A percentile compares a stretch with the other conserved stretches of the same genome.
Evolutionary conservation across 2,797 vertebrate genomes (phyloP).

Genomic region (Mormyrus proboscirostris): DNA sequence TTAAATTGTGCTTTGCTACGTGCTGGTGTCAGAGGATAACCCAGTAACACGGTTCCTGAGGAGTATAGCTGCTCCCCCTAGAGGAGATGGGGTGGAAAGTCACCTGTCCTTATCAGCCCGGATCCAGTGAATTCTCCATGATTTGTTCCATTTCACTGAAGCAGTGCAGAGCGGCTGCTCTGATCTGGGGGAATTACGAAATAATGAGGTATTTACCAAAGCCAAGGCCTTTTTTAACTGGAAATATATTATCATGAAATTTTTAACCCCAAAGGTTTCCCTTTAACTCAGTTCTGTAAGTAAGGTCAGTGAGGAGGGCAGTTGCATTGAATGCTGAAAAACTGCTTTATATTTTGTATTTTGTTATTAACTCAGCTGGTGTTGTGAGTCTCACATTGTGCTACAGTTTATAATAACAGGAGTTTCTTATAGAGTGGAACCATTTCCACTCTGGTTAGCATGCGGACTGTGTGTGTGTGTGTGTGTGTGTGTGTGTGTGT

Average conservation of each 20-base stretch:
- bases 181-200: slow-evolving; percentile 26
- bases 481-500: background rate
- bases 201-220: slow-evolving; percentile 26
- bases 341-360: background rate
- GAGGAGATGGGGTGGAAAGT: background rate
- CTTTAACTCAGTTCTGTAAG: background rate
- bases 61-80: background rate
- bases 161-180: background rate
- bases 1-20: background rate
- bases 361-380: background rate
- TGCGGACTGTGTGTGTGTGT: background rate
- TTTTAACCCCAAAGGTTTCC: background rate
- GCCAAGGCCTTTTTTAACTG: background rate
- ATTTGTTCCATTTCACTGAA: slow-evolving; percentile 27
- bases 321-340: background rate
- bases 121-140: slow-evolving; percentile 10
- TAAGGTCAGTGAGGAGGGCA: background rate
- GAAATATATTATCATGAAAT: background rate
- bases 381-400: background rate
- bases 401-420: background rate
- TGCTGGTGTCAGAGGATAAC: background rate
- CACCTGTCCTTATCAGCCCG: background rate
- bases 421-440: background rate
- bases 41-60: background rate
- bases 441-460: background rate